Base-by-base conservation (phyloP, 2,888 invertebrate genomes). In the Andrena fulva region DNA sequence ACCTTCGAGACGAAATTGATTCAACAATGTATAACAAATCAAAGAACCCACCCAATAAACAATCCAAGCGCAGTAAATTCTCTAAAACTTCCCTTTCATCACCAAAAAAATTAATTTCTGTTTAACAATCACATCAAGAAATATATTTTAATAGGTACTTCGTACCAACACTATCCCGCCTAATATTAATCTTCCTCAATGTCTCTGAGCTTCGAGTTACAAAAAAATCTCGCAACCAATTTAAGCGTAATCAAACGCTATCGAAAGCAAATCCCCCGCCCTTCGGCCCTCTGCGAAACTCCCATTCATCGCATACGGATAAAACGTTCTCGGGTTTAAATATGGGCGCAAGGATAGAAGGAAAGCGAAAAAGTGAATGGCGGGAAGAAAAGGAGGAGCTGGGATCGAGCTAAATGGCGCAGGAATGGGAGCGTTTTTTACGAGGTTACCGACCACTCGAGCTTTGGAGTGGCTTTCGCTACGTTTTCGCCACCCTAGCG, bases 371-470 rank as follows among this genome's bases (percentile, higher is more conserved):
- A 62, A 35, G 60, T 12, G 8, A 16, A 20, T 24, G 16, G 10
- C 5, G 33, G 1, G 4, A 24, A 29, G 29, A 50, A 68, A 56
- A 64, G 31, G n/a, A 27, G 48, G 20, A n/a, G 6, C 50, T 35
- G 24, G 70, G 78, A 81, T 81, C 69, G 48, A 33, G 66, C 71
- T 86, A 84, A 86, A 86, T 86, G 80, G 79, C 84, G 68, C 73
- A 66, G 77, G 80, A 87, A 85, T 80, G 80, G 79, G 80, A 85
- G 85, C 82, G 84, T 84, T 85, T 87, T 85, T 87, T 85, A 76
- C 80, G 80, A 83, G 80, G 80, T 73, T 76, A 77, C 82, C 76
- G 66, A 74, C 82, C 77, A 68, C 82, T 77, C 77, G 67, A 70
- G 67, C 16, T 27, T 54, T 48, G 50, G 56, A 78, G 74, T 81